Percentiles rank a stretch among this genome's conserved stretches.
Conservation (phyloP, 2,888 invertebrate species). For the Eulithis testata region DNA sequence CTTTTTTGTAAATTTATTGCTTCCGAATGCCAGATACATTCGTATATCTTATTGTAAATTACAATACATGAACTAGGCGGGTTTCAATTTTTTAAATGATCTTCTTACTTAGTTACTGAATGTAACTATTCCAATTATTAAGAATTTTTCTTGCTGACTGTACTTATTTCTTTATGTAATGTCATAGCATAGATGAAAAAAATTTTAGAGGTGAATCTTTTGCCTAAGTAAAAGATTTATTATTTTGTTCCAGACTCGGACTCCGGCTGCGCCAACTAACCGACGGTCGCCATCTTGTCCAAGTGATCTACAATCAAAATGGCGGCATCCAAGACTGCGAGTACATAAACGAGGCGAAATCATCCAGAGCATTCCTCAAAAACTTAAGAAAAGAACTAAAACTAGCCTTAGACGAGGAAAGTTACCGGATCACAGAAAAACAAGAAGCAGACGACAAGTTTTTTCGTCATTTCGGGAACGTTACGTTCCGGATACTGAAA, state of each 20-base stretch:
- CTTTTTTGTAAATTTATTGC: constrained; percentile 1
- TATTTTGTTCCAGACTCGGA: constrained; percentile 77
- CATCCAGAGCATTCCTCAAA: constrained; percentile 84
- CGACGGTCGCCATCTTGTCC: constrained; percentile 88
- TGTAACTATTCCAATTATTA: no score
- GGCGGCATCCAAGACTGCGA: constrained; percentile 88
- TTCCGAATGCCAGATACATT: constrained; percentile 11
- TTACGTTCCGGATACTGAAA: constrained; percentile 82
- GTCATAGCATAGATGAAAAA: no score
- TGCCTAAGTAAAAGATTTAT: constrained; percentile 9
- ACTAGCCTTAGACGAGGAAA: constrained; percentile 70
- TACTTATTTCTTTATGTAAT: no score
- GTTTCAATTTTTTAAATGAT: not conserved
- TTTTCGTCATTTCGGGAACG: constrained; percentile 77
- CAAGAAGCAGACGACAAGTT: constrained; percentile 62
- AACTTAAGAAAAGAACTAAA: constrained; percentile 84
- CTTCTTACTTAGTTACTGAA: no score
- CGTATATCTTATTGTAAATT: constrained; percentile 2
- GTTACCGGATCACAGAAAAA: constrained; percentile 60
- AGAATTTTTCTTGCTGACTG: no score
- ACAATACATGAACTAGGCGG: constrained; percentile 7
- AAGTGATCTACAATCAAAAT: constrained; percentile 87
- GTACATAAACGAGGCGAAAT: constrained; percentile 82
- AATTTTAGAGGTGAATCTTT: no score
- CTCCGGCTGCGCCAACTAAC: constrained; percentile 87